A percentile compares a stretch with the other conserved stretches of the same genome.
phyloP scores from a whole-genome alignment of 2,797 vertebrate species.

The Sebastes iracundus region DNA sequence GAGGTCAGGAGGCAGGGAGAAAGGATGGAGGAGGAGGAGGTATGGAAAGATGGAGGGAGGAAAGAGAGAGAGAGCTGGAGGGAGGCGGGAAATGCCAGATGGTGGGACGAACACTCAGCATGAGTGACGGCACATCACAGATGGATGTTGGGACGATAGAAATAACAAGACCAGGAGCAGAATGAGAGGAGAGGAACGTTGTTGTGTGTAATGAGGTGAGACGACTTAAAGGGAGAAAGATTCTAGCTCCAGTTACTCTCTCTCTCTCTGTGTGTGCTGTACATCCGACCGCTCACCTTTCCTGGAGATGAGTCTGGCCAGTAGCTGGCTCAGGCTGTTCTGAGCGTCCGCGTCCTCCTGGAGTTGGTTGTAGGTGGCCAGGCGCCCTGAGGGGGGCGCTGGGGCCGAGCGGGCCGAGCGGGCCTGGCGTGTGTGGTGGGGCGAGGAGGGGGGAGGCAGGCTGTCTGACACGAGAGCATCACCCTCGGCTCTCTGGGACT shows the following conservation, averaged over 20 bases:
- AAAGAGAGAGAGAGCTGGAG: conserved; percentile 32
- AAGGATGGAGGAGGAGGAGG: not conserved
- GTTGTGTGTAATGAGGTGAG: not conserved
- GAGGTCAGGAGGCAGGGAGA: conserved; percentile 10
- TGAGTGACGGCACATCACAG: conserved; percentile 40
- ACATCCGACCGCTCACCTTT: conserved; percentile 63
- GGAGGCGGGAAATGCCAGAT: conserved; percentile 67
- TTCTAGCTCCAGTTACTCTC: not conserved
- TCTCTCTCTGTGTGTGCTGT: not conserved
- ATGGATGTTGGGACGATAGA: conserved; percentile 15
- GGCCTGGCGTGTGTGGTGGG: conserved; percentile 51
- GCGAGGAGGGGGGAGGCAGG: conserved; percentile 16
- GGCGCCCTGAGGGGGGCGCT: conserved; percentile 38
- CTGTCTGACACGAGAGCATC: conserved; percentile 40
- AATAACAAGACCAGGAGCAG: conserved; percentile 17
- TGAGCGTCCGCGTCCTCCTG: conserved; percentile 45
- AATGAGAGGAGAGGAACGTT: not conserved
- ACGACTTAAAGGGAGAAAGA: not conserved
- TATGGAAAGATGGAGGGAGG: not conserved
- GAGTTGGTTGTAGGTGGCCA: conserved; percentile 46
- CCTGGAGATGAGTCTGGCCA: conserved; percentile 76
- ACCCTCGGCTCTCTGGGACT: conserved; percentile 54
- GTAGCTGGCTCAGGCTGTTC: conserved; percentile 72
- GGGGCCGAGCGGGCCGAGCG: conserved; percentile 55
- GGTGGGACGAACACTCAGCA: conserved; percentile 55